Evolutionary conservation across 1,140 invertebrate genomes (phyloP), one percentile per base, ranked within the genome.

Genomic region (Drosophila ohnishii): DNA sequence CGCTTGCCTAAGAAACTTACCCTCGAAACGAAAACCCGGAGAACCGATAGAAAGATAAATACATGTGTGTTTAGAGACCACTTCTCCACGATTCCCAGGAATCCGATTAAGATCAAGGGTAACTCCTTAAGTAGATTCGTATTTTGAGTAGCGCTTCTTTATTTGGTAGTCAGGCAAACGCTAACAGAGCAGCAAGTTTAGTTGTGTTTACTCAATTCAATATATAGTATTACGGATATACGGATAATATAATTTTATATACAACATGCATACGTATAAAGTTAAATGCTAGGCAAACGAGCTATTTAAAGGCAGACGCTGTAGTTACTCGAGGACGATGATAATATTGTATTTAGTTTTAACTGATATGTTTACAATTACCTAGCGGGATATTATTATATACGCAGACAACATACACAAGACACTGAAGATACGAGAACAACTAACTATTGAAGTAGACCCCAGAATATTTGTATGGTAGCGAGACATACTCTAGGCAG

Each of bases 291-390:
- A 80, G 75, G 64, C 56, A 66, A 71, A 72, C 35, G 71, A 79
- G 75, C 61, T 77, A 84, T 78, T 80, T 78, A 84, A 86, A 89
- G 84, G 84, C 84, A 88, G 85, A 88, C 84, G 84, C 84, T 88
- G 84, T 88, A 84, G 80, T 78, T 79, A 88, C 76, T 87, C 40
- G 73, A 80, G 53, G 55, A 50, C 48, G 48, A 84, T 80, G 87
- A 80, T 82, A 76, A 75, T 78, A 87, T 82, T 79, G 71, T 80
- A 75, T 84, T 78, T 75, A 80, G 77, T 88, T 88, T 50, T 78
- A 86, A 62, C 76, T 47, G 34, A 66, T 83, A 80, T 79, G 80
- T 79, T 83, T 75, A 80, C 56, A 55, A 76, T 86, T 77, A 76
- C 32, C 67, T 88, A 88, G 83, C 78, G 51, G 61, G 22, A 76